Conservation (phyloP, 2,888 invertebrate species). For the Chironomus riparius region DNA sequence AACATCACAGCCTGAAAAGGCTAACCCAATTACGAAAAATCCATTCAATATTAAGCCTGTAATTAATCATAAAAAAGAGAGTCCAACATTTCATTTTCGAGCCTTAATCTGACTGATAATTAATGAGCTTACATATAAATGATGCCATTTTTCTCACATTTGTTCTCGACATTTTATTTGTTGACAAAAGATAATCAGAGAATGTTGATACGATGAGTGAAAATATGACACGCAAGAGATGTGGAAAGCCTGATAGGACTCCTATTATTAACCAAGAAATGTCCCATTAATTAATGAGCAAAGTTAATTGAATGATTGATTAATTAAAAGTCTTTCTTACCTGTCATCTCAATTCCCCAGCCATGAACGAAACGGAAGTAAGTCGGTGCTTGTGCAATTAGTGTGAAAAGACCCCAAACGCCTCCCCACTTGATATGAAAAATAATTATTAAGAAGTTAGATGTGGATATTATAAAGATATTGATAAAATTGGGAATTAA, state of each 20-base stretch:
- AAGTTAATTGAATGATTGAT: background rate
- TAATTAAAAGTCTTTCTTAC: background rate
- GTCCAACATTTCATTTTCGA: background rate
- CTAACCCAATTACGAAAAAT: slow-evolving; percentile 50
- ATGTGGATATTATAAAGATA: too few relatives aligned
- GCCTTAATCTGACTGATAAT: background rate
- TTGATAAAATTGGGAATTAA: too few relatives aligned
- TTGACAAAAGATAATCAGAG: slow-evolving; percentile 50
- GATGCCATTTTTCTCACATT: slow-evolving; percentile 57
- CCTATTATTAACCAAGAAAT: slow-evolving; percentile 36
- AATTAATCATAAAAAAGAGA: slow-evolving; percentile 1
- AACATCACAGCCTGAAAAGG: slow-evolving; percentile 54
- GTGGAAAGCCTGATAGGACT: slow-evolving; percentile 54
- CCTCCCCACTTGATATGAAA: slow-evolving; percentile 12
- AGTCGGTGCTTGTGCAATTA: slow-evolving; percentile 62
- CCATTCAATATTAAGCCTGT: slow-evolving; percentile 52
- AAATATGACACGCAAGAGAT: slow-evolving; percentile 50
- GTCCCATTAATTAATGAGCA: background rate
- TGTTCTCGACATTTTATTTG: slow-evolving; percentile 49
- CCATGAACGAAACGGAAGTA: slow-evolving; percentile 61
- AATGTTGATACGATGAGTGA: slow-evolving; percentile 49
- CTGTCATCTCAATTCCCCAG: slow-evolving; percentile 51
- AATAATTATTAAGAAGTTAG: background rate
- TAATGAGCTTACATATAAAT: slow-evolving; percentile 44
- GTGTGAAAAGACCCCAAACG: slow-evolving; percentile 49